Percentiles rank a stretch among this genome's conserved stretches.
These are phyloP conservation scores for Falco columbarius DNA, from an alignment of 2,797 vertebrate species.

Conservation along the genomic window DNA sequence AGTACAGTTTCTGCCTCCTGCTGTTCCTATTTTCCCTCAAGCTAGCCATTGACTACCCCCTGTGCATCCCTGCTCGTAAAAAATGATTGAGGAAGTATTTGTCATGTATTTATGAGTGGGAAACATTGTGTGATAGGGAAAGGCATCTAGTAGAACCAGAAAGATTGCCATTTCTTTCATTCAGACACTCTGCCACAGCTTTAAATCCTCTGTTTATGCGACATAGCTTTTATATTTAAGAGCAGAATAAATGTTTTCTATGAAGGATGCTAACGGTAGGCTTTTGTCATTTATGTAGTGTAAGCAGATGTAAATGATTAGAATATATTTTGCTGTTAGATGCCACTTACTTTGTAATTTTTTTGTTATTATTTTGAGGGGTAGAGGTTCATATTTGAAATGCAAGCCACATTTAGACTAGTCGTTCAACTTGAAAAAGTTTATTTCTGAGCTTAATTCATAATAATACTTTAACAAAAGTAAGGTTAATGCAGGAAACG, in stretches of 20 bases:
- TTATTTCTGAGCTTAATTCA: constrained; percentile 48
- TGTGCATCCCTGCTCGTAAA: constrained; percentile 98
- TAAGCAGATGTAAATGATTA: constrained; percentile 75
- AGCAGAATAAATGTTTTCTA: constrained; percentile 77
- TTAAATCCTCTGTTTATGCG: constrained; percentile 79
- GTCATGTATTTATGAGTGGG: constrained; percentile 98
- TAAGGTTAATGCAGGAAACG: constrained; percentile 34
- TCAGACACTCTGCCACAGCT: constrained; percentile 67
- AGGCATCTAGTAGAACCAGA: constrained; percentile 89
- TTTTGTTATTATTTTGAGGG: constrained; percentile 39
- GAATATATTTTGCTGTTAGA: constrained; percentile 69
- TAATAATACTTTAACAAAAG: constrained; percentile 35
- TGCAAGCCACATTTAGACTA: constrained; percentile 52
- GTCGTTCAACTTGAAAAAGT: constrained; percentile 40
- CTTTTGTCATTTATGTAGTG: constrained; percentile 65
- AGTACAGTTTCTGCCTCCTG: constrained; percentile 91
- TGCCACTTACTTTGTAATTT: constrained; percentile 69
- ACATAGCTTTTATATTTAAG: constrained; percentile 81
- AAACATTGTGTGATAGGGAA: constrained; percentile 94
- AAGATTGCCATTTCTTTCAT: constrained; percentile 85
- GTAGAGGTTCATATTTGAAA: constrained; percentile 44
- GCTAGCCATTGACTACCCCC: constrained; percentile 93
- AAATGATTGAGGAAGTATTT: constrained; percentile 99
- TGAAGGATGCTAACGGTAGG: constrained; percentile 73
- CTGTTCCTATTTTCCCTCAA: constrained; percentile 92